These are phyloP conservation scores for Drymonia ruficornis DNA, from an alignment of 2,888 invertebrate species.

Conservation along the genomic window DNA sequence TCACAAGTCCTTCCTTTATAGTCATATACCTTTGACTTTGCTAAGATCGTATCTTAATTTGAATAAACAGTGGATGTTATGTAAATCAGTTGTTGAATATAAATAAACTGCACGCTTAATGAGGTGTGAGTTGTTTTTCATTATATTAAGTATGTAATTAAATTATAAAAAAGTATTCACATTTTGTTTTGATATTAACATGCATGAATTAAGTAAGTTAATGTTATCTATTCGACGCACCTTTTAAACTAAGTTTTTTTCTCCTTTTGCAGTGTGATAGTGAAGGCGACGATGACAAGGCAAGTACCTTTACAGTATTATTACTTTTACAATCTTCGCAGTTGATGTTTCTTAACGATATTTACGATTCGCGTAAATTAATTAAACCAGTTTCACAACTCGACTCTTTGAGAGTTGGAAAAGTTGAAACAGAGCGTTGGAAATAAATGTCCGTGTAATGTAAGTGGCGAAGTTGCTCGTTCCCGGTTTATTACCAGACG, in stretches of 20 bases:
- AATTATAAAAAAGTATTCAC: not conserved
- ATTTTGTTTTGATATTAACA: slow-evolving; percentile 19
- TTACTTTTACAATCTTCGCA: slow-evolving; percentile 37
- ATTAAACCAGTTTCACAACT: slow-evolving; percentile 64
- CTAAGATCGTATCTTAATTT: not conserved
- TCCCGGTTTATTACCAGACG: slow-evolving; percentile 70
- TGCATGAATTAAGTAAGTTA: slow-evolving; percentile 13
- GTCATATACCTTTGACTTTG: not conserved
- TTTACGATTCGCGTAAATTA: slow-evolving; percentile 71
- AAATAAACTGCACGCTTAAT: slow-evolving; percentile 34
- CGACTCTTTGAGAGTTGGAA: slow-evolving; percentile 65
- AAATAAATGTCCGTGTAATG: slow-evolving; percentile 81
- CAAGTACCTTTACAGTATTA: slow-evolving; percentile 78
- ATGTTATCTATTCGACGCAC: slow-evolving; percentile 8
- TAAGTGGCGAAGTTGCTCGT: slow-evolving; percentile 79
- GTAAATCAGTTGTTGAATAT: not conserved
- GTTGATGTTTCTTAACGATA: slow-evolving; percentile 51
- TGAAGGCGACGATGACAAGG: slow-evolving; percentile 96
- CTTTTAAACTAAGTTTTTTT: slow-evolving; percentile 54
- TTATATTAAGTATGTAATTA: slow-evolving; percentile 16
- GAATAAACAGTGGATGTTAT: not conserved
- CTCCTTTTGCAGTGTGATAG: slow-evolving; percentile 94
- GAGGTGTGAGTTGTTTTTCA: slow-evolving; percentile 24
- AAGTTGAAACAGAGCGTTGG: slow-evolving; percentile 74
- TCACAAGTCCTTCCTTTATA: not conserved